Evolutionary conservation across 2,113 vertebrate species (phyloP), one percentile per base, ranked within the genome.

Genomic region (Elgaria multicarinata): DNA sequence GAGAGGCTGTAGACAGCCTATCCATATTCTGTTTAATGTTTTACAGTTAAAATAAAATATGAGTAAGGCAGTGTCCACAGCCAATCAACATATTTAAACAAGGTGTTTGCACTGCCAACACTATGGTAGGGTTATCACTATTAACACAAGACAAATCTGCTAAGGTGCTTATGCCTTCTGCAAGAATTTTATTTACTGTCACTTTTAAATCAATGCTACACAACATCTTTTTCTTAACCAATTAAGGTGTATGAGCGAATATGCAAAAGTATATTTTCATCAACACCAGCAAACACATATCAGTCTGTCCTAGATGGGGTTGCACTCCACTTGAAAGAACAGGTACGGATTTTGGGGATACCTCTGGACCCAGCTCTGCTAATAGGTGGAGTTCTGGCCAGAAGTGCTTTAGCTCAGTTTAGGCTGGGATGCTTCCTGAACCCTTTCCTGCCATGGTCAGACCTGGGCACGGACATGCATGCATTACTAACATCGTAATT

Each of bases 41-140:
- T 79, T 79, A 12, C 31, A 53, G 28, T 78, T 33, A 33, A 53
- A 31, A 78, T 22, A 62, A 22, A 62, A 62, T 62, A 62, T 62
- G 20, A 22, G 58, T 62, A 62, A 18, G 58, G 16, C 58, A 62
- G 58, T 62, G 58, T 22, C 5, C 58, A 62, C 58, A 62, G 58
- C 58, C 58, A 46, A 78, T 33, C 26, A 31, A 53, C 76, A 81
- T 91, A 74, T 85, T 92, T 28, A 87, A 64, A 80, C 26, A 69
- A 64, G 83, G 66, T 58, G 62, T 78, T 89, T 87, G 82, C 82
- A 92, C 1, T 42, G 0, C 22, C 84, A 83, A 50, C 14, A 36
- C 46, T 69, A 88, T 87, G 86, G 87, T 53, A 85, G 58, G 36
- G 22, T 1, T 1, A 90, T 64, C 83, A 84, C 78, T 72, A 80